Base-by-base conservation (phyloP, 2,113 vertebrate species). In the Solea solea region DNA sequence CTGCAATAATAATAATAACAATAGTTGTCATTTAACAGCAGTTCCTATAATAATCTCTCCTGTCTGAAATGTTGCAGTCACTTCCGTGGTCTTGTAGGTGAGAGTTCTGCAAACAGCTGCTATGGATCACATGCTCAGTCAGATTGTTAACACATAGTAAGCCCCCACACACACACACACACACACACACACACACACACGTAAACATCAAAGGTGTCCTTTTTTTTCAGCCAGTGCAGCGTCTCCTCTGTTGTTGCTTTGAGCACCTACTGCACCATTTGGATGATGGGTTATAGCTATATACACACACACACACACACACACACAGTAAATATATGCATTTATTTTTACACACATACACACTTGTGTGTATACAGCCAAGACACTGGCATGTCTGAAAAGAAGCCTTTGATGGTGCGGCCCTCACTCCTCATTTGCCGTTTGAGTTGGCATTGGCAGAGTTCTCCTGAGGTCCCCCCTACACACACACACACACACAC, bases 391-490 rank as follows among this genome's bases (percentile, higher is more conserved):
- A 78, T 77, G 81, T 87, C 72, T 89, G 81, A 82, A 89, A 86
- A 77, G 82, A 78, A 66, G 41, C 61, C 82, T 92, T 88, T 90
- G 85, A 88, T 86, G 83, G 82, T 64, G 53, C 52, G 48, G 76
- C 55, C 50, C 69, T 85, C 65, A 51, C 71, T 88, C 67, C 75
- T 88, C 82, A 80, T 86, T 89, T 88, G 81, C 82, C 64, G 71
- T 91, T 90, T 92, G 73, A 82, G 80, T 91, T 91, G 91, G 88
- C 90, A 88, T 82, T 73, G 70, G 78, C 64, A 69, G 80, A 82
- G 60, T 72, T 85, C 72, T 88, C 81, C 74, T n/a, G 76, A 79
- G 72, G 75, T 80, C 76, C 75, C 21, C 21, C 50, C 57, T 48
- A 59, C 74, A 72, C 65, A 68, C 56, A 64, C 58, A 59, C 74